Evolutionary conservation across 2,113 vertebrate species (phyloP).

Genomic region (Nothobranchius kuhntae): DNA sequence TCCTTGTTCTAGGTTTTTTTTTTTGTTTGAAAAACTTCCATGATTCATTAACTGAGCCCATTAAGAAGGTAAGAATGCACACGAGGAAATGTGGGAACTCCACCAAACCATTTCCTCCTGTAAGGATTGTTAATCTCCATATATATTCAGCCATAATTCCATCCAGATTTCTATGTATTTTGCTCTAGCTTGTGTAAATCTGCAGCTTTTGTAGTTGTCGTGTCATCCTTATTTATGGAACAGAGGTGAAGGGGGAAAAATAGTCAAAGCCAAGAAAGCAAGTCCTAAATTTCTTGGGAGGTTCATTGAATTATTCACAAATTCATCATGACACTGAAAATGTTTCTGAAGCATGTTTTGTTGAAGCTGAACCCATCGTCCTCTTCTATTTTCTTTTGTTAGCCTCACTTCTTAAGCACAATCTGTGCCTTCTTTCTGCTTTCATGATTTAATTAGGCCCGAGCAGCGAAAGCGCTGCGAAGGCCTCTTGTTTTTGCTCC

Average conservation of each 20-base stretch:
- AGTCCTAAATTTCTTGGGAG: conserved; percentile 1
- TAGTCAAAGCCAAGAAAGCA: background rate
- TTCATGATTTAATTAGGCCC: too few relatives aligned
- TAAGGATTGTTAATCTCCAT: too few relatives aligned
- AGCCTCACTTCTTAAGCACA: too few relatives aligned
- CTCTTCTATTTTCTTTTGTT: too few relatives aligned
- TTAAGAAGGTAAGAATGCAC: background rate
- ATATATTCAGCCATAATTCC: background rate
- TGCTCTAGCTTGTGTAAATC: background rate
- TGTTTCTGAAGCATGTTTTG: too few relatives aligned
- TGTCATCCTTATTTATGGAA: background rate
- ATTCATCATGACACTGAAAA: background rate
- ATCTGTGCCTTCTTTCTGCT: too few relatives aligned
- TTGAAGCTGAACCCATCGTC: too few relatives aligned
- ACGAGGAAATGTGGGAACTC: conserved; percentile 4
- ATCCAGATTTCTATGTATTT: background rate
- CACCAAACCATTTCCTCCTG: background rate
- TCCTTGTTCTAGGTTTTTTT: conserved; percentile 1
- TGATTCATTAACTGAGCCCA: background rate
- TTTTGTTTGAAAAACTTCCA: background rate
- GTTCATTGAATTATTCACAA: background rate
- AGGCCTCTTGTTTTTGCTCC: too few relatives aligned
- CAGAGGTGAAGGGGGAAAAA: background rate
- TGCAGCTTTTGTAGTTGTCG: background rate
- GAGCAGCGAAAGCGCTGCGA: too few relatives aligned